Conservation (phyloP, 2,888 invertebrate genomes). For the Standfussiana lucernea region DNA sequence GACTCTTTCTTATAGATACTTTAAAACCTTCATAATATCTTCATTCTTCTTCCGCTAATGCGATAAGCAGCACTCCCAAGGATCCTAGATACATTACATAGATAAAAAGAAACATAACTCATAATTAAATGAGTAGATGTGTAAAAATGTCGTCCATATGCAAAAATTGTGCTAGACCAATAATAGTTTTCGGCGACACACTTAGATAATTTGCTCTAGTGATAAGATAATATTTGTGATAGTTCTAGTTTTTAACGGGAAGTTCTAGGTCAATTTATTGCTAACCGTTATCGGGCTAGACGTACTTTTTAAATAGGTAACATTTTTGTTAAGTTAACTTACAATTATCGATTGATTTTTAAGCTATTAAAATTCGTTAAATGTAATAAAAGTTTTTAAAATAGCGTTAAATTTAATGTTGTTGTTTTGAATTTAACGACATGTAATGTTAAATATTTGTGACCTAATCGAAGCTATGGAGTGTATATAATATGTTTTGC, state of each 20-base stretch:
- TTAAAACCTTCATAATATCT: neutral
- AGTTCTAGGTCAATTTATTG: slow-evolving; percentile 66
- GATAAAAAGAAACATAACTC: neutral
- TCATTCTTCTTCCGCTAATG: slow-evolving; percentile 6
- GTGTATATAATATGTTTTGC: too few species aligned
- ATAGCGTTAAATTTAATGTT: neutral
- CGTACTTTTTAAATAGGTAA: neutral
- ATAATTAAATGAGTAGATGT: slow-evolving; percentile 9
- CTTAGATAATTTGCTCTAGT: slow-evolving; percentile 59
- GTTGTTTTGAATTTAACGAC: neutral
- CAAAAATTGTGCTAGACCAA: slow-evolving; percentile 57
- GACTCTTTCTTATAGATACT: neutral
- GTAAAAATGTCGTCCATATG: slow-evolving; percentile 30
- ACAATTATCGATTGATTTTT: neutral
- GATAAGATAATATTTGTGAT: slow-evolving; percentile 63
- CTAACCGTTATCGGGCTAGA: slow-evolving; percentile 4
- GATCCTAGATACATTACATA: slow-evolving; percentile 25
- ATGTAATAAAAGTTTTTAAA: neutral
- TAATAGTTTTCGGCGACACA: slow-evolving; percentile 66
- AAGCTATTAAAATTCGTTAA: neutral
- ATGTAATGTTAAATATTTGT: neutral
- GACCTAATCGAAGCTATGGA: neutral
- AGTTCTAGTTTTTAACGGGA: slow-evolving; percentile 42
- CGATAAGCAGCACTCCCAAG: slow-evolving; percentile 15
- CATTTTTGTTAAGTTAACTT: neutral